These are phyloP conservation scores for Leptopterna dolabrata DNA, from an alignment of 2,888 invertebrate genomes.

Conservation along the genomic window DNA sequence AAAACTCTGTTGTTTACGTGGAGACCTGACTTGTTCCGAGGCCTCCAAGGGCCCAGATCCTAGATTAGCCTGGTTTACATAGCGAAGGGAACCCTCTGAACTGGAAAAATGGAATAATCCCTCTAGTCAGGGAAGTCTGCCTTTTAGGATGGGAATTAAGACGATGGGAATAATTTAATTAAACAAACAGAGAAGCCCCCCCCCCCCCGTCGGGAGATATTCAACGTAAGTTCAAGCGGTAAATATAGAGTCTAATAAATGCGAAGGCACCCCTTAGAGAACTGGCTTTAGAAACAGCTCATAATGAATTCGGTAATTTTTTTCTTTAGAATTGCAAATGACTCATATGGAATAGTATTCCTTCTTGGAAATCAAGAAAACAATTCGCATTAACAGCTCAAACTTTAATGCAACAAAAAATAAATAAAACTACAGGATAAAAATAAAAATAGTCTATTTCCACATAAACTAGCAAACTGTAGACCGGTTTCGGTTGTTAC, in stretches of 20 bases:
- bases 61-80: slow-evolving; percentile 40
- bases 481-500: too few relatives aligned
- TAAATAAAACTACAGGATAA: too few relatives aligned
- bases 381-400: too few relatives aligned
- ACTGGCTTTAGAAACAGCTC: not conserved
- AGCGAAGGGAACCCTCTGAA: slow-evolving; percentile 9
- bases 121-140: not conserved
- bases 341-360: too few relatives aligned
- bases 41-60: slow-evolving; percentile 4
- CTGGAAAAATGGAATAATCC: slow-evolving; percentile 47
- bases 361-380: too few relatives aligned
- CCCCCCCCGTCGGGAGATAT: slow-evolving; percentile 13
- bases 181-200: slow-evolving; percentile 18
- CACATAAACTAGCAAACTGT: too few relatives aligned
- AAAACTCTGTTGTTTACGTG: not conserved
- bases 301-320: not conserved
- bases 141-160: slow-evolving; percentile 30
- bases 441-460: too few relatives aligned
- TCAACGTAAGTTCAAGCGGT: slow-evolving; percentile 24
- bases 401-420: too few relatives aligned
- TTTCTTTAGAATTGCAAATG: not conserved
- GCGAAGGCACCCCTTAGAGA: not conserved
- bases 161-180: slow-evolving; percentile 42
- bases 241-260: slow-evolving; percentile 24
- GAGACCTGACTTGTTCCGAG: not conserved